These are phyloP conservation scores for Sphinx pinastri DNA, from an alignment of 2,888 invertebrate species.

Conservation along the genomic window DNA sequence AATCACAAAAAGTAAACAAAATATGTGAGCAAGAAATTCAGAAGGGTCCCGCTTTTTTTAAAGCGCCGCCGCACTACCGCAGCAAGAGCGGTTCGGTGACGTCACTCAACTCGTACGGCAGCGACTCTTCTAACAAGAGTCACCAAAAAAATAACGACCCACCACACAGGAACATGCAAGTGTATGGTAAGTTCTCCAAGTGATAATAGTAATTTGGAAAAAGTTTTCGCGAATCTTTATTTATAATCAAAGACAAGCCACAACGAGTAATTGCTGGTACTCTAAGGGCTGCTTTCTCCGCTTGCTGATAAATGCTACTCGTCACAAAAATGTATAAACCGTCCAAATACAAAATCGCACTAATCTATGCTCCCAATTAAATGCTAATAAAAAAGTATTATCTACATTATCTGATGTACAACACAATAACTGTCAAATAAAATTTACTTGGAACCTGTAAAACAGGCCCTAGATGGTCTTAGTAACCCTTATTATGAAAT, in stretches of 20 bases:
- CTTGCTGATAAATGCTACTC: too few relatives aligned
- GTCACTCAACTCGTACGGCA: conserved; percentile 65
- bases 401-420: too few relatives aligned
- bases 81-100: conserved; percentile 66
- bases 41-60: conserved; percentile 49
- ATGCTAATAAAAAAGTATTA: too few relatives aligned
- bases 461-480: too few relatives aligned
- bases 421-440: too few relatives aligned
- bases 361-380: too few relatives aligned
- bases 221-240: not conserved
- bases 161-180: not conserved
- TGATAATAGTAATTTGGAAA: too few relatives aligned
- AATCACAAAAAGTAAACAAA: conserved; percentile 34
- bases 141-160: conserved; percentile 36
- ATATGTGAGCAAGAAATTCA: conserved; percentile 37
- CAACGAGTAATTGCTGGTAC: not conserved
- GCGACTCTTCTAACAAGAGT: conserved; percentile 51
- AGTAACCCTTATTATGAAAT: too few relatives aligned
- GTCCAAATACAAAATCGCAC: too few relatives aligned
- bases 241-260: not conserved
- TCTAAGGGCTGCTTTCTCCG: too few relatives aligned
- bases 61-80: conserved; percentile 61
- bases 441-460: too few relatives aligned
- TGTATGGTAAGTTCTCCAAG: conserved; percentile 3
- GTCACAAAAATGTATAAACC: too few relatives aligned